Conservation (phyloP, 2,797 vertebrate species). For the Neosalanx taihuensis region DNA sequence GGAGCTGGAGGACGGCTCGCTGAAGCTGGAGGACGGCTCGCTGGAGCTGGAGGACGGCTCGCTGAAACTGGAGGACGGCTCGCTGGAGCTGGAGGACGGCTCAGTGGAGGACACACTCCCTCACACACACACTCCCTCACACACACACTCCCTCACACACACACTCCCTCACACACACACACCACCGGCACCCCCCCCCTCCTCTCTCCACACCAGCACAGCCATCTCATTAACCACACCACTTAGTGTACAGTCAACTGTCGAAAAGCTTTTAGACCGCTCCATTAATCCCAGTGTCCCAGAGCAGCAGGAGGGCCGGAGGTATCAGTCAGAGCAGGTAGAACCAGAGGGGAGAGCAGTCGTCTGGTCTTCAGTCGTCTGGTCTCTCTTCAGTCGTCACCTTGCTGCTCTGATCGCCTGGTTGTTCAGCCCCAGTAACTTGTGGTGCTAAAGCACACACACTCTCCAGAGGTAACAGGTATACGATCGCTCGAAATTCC, state of each 20-base stretch:
- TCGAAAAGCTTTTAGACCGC: constrained; percentile 70
- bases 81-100: too few relatives aligned
- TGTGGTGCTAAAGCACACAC: constrained; percentile 23
- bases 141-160: constrained; percentile 29
- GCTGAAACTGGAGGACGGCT: too few relatives aligned
- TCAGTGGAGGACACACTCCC: too few relatives aligned
- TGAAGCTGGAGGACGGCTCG: too few relatives aligned
- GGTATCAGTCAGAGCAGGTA: constrained; percentile 49
- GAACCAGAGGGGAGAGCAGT: constrained; percentile 22
- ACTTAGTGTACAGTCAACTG: constrained; percentile 61
- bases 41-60: too few relatives aligned
- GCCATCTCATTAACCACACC: constrained; percentile 51
- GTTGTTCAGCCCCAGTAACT: constrained; percentile 30
- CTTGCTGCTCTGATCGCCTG: constrained; percentile 31
- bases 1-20: too few relatives aligned
- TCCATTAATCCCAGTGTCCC: constrained; percentile 56
- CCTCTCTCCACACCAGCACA: neutral
- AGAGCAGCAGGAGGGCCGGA: constrained; percentile 23
- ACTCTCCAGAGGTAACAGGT: neutral
- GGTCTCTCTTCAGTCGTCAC: neutral
- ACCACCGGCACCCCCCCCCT: neutral
- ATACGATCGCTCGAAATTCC: neutral
- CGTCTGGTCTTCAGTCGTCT: too few relatives aligned
- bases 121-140: neutral
- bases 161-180: neutral